Evolutionary conservation across 2,113 vertebrate species (phyloP).

Genomic region (Salvelinus sp.): DNA sequence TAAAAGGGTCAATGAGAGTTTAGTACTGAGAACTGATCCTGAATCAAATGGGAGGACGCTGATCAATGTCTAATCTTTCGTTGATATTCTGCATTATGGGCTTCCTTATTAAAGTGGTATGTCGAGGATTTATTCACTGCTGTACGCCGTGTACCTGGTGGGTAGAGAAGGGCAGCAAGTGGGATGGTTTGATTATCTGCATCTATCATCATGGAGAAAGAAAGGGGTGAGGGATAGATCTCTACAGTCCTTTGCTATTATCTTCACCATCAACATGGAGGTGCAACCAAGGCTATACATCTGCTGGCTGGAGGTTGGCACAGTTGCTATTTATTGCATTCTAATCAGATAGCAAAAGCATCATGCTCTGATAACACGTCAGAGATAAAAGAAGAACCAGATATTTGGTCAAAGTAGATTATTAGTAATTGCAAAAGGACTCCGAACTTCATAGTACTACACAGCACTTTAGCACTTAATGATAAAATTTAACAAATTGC

Average conservation of each 20-base stretch:
- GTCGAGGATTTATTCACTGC: not conserved
- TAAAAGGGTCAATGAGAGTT: not conserved
- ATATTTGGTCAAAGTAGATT: too few relatives aligned
- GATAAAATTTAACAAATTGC: too few relatives aligned
- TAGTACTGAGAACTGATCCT: not conserved
- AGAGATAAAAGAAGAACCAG: not conserved
- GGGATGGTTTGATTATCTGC: conserved; percentile 43
- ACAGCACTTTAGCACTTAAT: too few relatives aligned
- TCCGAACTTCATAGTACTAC: too few relatives aligned
- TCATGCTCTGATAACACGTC: not conserved
- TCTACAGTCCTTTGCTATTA: conserved; percentile 25
- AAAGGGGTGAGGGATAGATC: conserved; percentile 25
- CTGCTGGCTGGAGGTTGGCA: not conserved
- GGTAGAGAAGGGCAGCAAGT: conserved; percentile 42
- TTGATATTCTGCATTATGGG: conserved; percentile 16
- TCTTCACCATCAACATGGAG: conserved; percentile 15
- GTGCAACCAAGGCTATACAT: conserved; percentile 20
- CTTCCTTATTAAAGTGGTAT: conserved; percentile 25
- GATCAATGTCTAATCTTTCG: conserved; percentile 18
- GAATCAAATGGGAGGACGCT: not conserved
- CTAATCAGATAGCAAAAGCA: not conserved
- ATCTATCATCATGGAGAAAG: conserved; percentile 24
- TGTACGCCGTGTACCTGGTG: conserved; percentile 15
- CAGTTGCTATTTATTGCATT: not conserved
- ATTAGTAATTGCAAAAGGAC: too few relatives aligned